Percentiles rank a stretch among this genome's conserved stretches.
Evolutionary conservation across 2,113 vertebrate genomes (phyloP).

Genomic region (Ascaphus truei): DNA sequence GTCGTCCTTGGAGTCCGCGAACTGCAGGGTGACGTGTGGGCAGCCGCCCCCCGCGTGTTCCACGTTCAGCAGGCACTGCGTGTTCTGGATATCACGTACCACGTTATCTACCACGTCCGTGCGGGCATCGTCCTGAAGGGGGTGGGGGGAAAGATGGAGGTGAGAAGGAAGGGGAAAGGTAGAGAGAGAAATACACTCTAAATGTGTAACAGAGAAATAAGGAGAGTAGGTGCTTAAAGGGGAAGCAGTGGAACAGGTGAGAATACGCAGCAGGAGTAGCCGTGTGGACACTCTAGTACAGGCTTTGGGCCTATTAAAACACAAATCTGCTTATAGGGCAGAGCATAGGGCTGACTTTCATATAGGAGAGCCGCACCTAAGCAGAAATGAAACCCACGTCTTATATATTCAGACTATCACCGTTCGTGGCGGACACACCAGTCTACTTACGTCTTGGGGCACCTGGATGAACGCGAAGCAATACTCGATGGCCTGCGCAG

Average conservation of each 20-base stretch:
- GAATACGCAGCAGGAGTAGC: accelerated
- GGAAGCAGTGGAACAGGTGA: not conserved
- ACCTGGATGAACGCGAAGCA: constrained; percentile 86
- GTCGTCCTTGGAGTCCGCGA: constrained; percentile 83
- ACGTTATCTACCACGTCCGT: constrained; percentile 85
- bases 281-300: too few species aligned
- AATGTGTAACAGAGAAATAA: too few species aligned
- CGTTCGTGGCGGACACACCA: not conserved
- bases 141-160: too few species aligned
- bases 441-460: constrained; percentile 82
- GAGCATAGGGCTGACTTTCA: not conserved
- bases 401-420: too few species aligned
- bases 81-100: constrained; percentile 90
- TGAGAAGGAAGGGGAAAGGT: too few species aligned
- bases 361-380: too few species aligned
- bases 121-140: constrained; percentile 75
- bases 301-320: too few species aligned
- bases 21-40: constrained; percentile 83
- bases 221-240: too few species aligned
- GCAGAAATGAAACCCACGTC: too few species aligned
- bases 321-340: not conserved
- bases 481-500: constrained; percentile 86
- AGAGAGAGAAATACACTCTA: too few species aligned
- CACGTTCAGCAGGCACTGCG: constrained; percentile 87
- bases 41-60: constrained; percentile 74